Conservation (phyloP, 2,888 invertebrate genomes). For the Bimastos eiseni region DNA sequence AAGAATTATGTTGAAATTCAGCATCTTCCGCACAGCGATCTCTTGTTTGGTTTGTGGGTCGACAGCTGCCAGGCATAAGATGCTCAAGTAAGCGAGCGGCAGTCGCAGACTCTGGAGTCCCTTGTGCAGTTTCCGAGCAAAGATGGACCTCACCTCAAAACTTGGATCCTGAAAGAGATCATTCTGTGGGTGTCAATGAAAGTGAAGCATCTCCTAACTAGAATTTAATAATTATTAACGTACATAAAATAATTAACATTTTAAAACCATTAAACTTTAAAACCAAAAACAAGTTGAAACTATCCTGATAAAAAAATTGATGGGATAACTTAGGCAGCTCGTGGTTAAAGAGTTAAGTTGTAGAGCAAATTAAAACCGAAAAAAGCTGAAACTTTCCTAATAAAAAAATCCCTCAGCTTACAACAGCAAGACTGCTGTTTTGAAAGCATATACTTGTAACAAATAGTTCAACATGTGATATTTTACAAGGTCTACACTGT, state of each 20-base stretch:
- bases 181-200: not conserved
- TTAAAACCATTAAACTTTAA: no score
- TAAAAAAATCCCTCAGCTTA: not conserved
- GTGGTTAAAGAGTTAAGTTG: not conserved
- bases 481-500: not conserved
- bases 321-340: no score
- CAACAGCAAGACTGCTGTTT: not conserved
- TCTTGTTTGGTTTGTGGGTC: conserved; percentile 81
- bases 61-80: conserved; percentile 85
- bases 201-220: not conserved
- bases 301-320: no score
- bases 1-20: conserved; percentile 83
- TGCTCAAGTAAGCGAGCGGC: conserved; percentile 94
- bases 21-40: conserved; percentile 70
- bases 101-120: conserved; percentile 71
- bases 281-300: no score
- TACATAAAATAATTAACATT: not conserved
- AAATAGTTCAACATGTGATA: not conserved
- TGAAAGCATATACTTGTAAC: not conserved
- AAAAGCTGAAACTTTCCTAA: not conserved
- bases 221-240: not conserved
- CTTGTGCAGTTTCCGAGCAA: conserved; percentile 89
- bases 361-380: not conserved
- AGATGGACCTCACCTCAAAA: conserved; percentile 76
- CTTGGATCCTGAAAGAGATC: conserved; percentile 57